Conservation (phyloP, 2,888 invertebrate genomes). For the Campoletis raptor region DNA sequence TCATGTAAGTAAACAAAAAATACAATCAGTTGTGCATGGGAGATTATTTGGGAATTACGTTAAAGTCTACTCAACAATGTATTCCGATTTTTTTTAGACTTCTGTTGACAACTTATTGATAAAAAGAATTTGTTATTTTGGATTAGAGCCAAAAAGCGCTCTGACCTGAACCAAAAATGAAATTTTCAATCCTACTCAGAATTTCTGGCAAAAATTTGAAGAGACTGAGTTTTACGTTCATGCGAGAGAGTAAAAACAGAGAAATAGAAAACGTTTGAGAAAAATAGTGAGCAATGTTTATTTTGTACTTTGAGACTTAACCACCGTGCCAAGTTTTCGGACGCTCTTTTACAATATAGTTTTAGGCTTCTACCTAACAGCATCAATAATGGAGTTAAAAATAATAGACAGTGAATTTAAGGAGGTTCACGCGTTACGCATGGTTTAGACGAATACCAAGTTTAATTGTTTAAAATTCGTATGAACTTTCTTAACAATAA, state of each 20-base stretch:
- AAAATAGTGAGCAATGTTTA: background rate
- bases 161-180: background rate
- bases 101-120: too few relatives aligned
- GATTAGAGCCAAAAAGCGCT: conserved; percentile 48
- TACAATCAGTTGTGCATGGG: too few relatives aligned
- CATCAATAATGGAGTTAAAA: background rate
- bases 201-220: background rate
- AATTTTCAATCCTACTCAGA: background rate
- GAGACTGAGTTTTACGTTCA: conserved; percentile 5
- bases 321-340: background rate
- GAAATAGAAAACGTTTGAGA: background rate
- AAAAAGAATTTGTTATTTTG: conserved; percentile 28
- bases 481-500: too few relatives aligned
- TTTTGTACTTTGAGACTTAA: conserved; percentile 17
- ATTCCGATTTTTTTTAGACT: too few relatives aligned
- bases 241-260: background rate
- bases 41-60: background rate
- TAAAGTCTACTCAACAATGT: too few relatives aligned
- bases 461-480: too few relatives aligned
- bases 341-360: background rate
- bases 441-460: too few relatives aligned
- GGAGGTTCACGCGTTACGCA: too few relatives aligned
- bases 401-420: background rate
- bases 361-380: background rate
- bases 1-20: too few relatives aligned